phyloP scores from a whole-genome alignment of 2,888 invertebrate genomes.

The Melitaea athalia region DNA sequence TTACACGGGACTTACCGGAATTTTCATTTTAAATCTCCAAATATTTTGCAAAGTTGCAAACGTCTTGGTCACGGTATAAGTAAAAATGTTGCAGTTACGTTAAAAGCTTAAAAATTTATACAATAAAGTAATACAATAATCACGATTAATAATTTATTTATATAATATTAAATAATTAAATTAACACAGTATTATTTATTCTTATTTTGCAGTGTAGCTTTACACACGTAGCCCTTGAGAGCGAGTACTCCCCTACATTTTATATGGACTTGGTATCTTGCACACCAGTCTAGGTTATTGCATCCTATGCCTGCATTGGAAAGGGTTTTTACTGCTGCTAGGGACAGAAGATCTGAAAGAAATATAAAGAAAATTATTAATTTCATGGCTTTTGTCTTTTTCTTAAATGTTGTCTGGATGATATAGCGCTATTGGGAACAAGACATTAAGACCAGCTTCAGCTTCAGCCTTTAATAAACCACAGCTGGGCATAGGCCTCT shows the following conservation, averaged over 20 bases:
- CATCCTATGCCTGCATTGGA: slow-evolving; percentile 66
- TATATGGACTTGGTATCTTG: slow-evolving; percentile 93
- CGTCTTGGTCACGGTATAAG: no score
- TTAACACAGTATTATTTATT: slow-evolving; percentile 19
- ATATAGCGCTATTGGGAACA: no score
- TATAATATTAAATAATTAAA: slow-evolving; percentile 11
- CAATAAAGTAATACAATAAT: slow-evolving; percentile 14
- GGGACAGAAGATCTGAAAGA: slow-evolving; percentile 68
- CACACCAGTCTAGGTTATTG: slow-evolving; percentile 87
- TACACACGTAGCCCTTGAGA: slow-evolving; percentile 92
- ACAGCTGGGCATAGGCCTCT: no score
- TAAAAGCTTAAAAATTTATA: neutral
- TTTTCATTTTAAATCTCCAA: no score
- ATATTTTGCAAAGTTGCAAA: no score
- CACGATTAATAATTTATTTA: slow-evolving; percentile 13
- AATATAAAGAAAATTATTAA: slow-evolving; percentile 5
- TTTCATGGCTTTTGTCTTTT: no score
- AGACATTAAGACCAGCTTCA: no score
- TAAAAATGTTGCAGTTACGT: no score
- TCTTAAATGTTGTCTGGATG: no score
- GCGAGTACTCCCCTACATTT: slow-evolving; percentile 95
- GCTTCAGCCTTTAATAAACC: no score
- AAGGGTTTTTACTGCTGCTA: slow-evolving; percentile 82
- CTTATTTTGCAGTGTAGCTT: slow-evolving; percentile 61
- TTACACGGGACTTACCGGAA: no score